A percentile compares a stretch with the other conserved stretches of the same genome.
phyloP scores from a whole-genome alignment of 2,888 invertebrate species.

The Folsomia candida region DNA sequence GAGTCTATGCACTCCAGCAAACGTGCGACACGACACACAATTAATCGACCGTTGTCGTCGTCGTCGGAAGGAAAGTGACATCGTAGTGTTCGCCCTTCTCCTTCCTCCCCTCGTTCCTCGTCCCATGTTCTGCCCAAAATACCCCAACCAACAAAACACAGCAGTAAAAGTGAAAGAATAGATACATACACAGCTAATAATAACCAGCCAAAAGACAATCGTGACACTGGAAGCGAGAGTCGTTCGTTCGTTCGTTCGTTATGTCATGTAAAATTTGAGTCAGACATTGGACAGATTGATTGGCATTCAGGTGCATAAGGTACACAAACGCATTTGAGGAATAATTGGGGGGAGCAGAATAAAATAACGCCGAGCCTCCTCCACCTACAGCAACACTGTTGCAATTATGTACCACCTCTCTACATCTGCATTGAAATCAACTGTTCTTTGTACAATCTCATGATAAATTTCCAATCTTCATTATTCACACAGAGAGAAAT shows the following conservation, averaged over 20 bases:
- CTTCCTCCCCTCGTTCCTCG: neutral
- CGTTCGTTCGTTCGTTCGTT: no score
- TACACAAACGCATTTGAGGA: conserved; percentile 8
- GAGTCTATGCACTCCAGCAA: neutral
- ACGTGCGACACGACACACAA: neutral
- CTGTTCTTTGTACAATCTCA: neutral
- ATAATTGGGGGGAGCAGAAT: neutral
- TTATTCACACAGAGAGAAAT: neutral
- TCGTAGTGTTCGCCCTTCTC: no score
- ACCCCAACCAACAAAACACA: no score
- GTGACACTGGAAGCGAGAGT: neutral
- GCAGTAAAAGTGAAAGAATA: neutral
- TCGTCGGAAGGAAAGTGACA: neutral
- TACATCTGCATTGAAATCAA: neutral
- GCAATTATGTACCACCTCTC: no score
- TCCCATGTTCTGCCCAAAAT: no score
- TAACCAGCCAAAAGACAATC: neutral
- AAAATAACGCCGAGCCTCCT: neutral
- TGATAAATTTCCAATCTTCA: neutral
- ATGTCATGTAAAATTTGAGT: neutral
- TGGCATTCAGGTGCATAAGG: conserved; percentile 10
- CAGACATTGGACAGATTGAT: neutral
- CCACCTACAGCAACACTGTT: neutral
- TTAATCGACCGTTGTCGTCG: neutral
- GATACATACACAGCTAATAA: neutral